Base-by-base conservation (phyloP, 2,797 vertebrate genomes). In the Sorex maritimensis region DNA sequence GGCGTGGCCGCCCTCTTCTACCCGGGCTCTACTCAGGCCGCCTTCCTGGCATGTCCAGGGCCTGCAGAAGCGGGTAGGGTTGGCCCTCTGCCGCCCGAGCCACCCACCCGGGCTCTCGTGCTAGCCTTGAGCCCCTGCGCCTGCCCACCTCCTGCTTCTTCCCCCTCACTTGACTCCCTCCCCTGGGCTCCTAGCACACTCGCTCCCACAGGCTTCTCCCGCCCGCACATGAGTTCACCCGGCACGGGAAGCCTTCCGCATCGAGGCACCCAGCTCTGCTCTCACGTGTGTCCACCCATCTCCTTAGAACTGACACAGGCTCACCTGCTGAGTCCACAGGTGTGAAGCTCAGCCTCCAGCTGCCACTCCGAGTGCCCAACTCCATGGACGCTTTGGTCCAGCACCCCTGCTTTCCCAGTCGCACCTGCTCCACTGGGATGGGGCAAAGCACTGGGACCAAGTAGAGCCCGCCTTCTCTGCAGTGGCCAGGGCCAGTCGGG, bases 391-490 rank as follows among this genome's bases (percentile, higher is more conserved):
- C 49, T 38, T 91, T 12, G 41, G 23, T 52, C 84, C 9, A 55
- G 67, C 41, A 12, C 10, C 11, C 1, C 30, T 6, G 8, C 10
- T 49, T 88, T 55, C 55, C n/a, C 7, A 38, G 17, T 24, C 34
- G 49, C 44, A 30, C 44, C 6, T 38, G 17, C 24, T 49, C n/a
- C 73, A 26, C 24, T 12, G 71, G 71, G 38, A 24, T 63, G 21
- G 23, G 26, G 52, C 38, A 81, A 58, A 61, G n/a, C 58, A 26
- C 24, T 68, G 75, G 10, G 2, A 52, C 23, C 3, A 74, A 52
- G 30, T 67, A 78, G 67, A 6, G 41, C 63, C 46, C 9, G 28
- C 79, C 41, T 75, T 83, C 77, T 90, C 71, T 65, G 81, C 86
- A 86, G 34, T 9, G 26, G 15, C 67, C 58, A 19, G 38, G 26